phyloP scores from a whole-genome alignment of 2,797 vertebrate species.

The Rhinogobio ventralis region DNA sequence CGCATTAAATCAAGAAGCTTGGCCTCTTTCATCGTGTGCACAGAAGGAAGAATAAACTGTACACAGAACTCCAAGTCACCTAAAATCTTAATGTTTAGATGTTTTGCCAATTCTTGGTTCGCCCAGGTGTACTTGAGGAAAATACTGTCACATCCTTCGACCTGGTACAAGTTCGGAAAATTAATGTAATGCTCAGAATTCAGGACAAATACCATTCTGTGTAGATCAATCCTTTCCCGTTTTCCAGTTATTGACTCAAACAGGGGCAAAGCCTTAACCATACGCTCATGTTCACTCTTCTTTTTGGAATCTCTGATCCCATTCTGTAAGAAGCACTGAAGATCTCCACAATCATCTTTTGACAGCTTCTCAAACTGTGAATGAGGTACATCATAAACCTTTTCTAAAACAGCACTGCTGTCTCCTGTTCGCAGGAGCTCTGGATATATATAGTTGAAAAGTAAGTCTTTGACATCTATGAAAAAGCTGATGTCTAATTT shows the following conservation, averaged over 20 bases:
- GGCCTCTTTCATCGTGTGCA: conserved; percentile 61
- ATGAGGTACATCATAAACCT: conserved; percentile 59
- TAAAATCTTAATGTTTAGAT: conserved; percentile 62
- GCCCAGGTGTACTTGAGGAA: conserved; percentile 63
- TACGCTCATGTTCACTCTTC: conserved; percentile 53
- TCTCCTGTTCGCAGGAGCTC: conserved; percentile 69
- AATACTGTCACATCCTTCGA: conserved; percentile 55
- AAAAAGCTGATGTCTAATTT: conserved; percentile 61
- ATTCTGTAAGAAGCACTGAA: conserved; percentile 67
- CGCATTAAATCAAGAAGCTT: conserved; percentile 67
- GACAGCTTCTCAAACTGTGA: conserved; percentile 68
- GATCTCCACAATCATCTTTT: conserved; percentile 48
- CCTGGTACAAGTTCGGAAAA: conserved; percentile 67
- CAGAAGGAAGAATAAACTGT: conserved; percentile 71
- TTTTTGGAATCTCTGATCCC: conserved; percentile 59
- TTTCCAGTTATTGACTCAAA: conserved; percentile 72
- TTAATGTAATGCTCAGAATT: rapidly evolving
- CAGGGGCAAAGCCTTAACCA: conserved; percentile 75
- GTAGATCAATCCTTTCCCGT: conserved; percentile 67
- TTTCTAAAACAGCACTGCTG: conserved; percentile 66
- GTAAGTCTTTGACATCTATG: rapidly evolving
- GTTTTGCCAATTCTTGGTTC: conserved; percentile 39
- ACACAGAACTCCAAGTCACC: conserved; percentile 71
- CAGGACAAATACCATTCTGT: conserved; percentile 64
- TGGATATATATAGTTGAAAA: rapidly evolving